Conservation (phyloP, 2,797 vertebrate species). For the Nyctalus aviator region DNA sequence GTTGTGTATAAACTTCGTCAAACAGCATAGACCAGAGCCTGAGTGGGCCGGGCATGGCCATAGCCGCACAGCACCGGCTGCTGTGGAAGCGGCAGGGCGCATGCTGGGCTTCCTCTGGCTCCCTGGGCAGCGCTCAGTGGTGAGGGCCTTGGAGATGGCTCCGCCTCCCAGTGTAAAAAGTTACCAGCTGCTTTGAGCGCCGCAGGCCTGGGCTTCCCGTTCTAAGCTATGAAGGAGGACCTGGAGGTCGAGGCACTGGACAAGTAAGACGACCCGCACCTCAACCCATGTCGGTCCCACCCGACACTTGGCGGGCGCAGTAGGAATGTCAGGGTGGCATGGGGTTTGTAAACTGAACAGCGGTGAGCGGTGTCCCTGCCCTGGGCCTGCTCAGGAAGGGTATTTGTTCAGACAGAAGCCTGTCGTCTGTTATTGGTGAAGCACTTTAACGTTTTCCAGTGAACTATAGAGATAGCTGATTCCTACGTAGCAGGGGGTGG, state of each 20-base stretch:
- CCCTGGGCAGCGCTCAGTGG: accelerated
- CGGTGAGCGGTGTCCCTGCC: neutral
- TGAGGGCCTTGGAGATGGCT: too few relatives aligned
- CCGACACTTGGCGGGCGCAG: neutral
- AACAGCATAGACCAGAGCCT: neutral
- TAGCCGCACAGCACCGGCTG: neutral
- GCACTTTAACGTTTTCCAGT: neutral
- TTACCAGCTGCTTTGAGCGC: neutral
- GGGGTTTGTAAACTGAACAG: neutral
- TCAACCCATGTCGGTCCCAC: neutral
- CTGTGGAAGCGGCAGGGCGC: accelerated
- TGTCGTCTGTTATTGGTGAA: neutral
- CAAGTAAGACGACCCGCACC: neutral
- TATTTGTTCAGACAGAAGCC: neutral
- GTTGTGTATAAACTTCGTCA: neutral
- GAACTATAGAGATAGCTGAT: neutral
- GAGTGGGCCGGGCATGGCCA: too few relatives aligned
- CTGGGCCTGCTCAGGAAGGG: neutral
- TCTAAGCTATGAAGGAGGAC: neutral
- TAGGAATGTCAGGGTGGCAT: neutral
- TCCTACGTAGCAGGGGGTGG: neutral
- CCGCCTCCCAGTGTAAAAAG: neutral
- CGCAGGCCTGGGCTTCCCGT: neutral
- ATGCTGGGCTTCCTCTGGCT: accelerated
- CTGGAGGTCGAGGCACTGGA: accelerated